Evolutionary conservation across 2,113 vertebrate genomes (phyloP).

Genomic region (Bagarius yarrelli): DNA sequence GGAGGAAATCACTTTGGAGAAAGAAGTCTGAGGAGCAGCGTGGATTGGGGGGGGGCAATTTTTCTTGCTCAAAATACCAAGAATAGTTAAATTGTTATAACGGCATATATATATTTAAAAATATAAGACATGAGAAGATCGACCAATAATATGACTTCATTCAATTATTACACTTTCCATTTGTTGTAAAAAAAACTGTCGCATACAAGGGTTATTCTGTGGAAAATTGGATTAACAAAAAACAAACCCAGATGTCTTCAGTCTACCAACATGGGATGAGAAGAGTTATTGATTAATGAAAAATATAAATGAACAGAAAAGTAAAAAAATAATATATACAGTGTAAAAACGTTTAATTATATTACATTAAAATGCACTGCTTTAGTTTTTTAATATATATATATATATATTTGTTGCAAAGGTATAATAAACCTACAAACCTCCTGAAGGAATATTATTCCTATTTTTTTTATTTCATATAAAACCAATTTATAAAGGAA

Average conservation of each 20-base stretch:
- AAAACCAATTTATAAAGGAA: neutral
- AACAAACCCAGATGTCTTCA: neutral
- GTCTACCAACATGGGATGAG: neutral
- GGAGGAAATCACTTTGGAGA: constrained; percentile 16
- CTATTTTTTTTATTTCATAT: neutral
- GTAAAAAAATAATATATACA: neutral
- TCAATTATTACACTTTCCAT: neutral
- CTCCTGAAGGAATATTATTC: neutral
- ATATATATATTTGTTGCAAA: too few relatives aligned
- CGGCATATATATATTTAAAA: too few relatives aligned
- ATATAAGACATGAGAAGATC: neutral
- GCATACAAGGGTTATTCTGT: neutral
- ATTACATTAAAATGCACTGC: too few relatives aligned
- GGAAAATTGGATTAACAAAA: neutral
- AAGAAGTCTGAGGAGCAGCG: constrained; percentile 45
- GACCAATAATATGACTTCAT: neutral
- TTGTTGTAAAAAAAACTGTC: neutral
- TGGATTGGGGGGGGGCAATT: constrained; percentile 28
- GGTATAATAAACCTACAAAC: neutral
- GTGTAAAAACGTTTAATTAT: too few relatives aligned
- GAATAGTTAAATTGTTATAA: neutral
- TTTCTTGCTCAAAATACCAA: constrained; percentile 34
- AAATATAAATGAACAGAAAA: neutral
- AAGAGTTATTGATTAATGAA: neutral
- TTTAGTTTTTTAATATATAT: too few relatives aligned